Percentiles rank a stretch among this genome's conserved stretches.
These are phyloP conservation scores for Eunapius fragilis DNA, from an alignment of 37 sponge, comb jelly and placozoan species.

Conservation along the genomic window DNA sequence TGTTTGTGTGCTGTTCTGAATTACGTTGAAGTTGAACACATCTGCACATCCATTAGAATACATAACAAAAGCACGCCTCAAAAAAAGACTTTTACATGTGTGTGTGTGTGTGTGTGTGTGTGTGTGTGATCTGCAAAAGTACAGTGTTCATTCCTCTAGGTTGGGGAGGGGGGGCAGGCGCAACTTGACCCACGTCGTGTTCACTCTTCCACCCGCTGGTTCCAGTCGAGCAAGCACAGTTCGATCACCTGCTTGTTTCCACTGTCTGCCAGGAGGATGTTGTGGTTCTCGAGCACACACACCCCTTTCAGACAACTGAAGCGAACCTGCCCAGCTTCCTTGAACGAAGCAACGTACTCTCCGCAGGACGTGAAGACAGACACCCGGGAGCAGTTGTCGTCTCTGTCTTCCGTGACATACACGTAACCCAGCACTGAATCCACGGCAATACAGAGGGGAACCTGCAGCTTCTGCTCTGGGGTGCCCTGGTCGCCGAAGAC, in stretches of 20 bases:
- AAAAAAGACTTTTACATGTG: background rate
- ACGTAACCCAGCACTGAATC: slow-evolving; percentile 5
- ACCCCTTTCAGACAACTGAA: slow-evolving; percentile 1
- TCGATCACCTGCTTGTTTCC: background rate
- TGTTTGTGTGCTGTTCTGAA: too few relatives aligned
- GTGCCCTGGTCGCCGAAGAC: background rate
- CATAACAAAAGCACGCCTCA: too few relatives aligned
- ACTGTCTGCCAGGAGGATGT: slow-evolving; percentile 1
- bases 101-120: too few relatives aligned
- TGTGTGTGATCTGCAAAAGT: too few relatives aligned
- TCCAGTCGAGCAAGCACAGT: background rate
- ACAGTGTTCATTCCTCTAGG: too few relatives aligned
- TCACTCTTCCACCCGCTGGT: background rate
- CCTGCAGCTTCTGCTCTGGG: background rate
- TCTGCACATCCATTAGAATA: too few relatives aligned
- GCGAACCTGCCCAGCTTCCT: background rate
- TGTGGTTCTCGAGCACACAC: background rate
- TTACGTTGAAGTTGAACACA: too few relatives aligned
- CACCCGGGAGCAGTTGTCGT: background rate
- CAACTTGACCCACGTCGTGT: background rate
- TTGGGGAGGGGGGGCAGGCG: too few relatives aligned
- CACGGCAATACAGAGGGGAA: slow-evolving; percentile 15
- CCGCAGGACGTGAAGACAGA: slow-evolving; percentile 6
- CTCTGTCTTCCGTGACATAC: slow-evolving; percentile 4
- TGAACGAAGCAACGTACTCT: background rate